phyloP scores from a whole-genome alignment of 2,113 vertebrate species.

The Scopus umbretta region DNA sequence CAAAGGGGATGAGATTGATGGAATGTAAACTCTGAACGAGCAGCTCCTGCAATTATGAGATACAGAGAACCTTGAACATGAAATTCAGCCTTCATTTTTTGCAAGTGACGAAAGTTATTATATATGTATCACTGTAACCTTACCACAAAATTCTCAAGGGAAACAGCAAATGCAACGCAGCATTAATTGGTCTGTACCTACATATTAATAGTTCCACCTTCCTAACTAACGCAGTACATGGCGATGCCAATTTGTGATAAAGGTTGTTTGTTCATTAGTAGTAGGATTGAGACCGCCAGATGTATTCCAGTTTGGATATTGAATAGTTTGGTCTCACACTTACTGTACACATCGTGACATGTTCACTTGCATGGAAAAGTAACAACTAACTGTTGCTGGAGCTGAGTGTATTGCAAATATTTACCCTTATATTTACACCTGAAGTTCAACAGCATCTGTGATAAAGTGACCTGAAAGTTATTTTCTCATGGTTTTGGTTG shows the following conservation, averaged over 20 bases:
- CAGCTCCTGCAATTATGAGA: neutral
- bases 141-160: neutral
- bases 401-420: neutral
- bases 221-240: neutral
- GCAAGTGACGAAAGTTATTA: neutral
- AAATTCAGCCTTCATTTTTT: neutral
- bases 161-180: neutral
- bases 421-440: neutral
- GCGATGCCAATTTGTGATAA: neutral
- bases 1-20: neutral
- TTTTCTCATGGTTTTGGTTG: neutral
- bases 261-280: neutral
- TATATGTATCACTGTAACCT: neutral
- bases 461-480: neutral
- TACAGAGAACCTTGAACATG: neutral
- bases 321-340: neutral
- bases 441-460: neutral
- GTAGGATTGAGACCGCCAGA: neutral
- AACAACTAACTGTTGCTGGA: neutral
- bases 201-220: neutral
- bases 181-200: neutral
- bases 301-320: neutral
- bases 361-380: neutral
- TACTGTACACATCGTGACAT: neutral
- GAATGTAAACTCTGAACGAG: neutral